Evolutionary conservation across 2,797 vertebrate species (phyloP).

Genomic region (Monodelphis domestica): DNA sequence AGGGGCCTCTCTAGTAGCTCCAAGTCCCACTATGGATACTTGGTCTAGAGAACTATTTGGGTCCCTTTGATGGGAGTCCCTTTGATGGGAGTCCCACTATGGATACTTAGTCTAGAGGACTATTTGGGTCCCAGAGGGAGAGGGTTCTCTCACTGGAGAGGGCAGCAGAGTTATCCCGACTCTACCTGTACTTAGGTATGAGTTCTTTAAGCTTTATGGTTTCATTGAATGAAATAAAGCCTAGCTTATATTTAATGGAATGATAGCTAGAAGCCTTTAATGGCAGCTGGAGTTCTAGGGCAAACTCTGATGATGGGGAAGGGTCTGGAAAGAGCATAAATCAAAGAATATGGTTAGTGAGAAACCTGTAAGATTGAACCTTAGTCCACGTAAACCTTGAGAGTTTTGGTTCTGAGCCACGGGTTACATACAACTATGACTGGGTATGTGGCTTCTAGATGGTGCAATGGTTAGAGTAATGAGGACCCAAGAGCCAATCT

Average conservation of each 20-base stretch:
- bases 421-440: background rate
- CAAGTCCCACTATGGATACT: background rate
- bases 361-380: background rate
- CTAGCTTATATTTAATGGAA: background rate
- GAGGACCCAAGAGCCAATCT: background rate
- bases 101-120: background rate
- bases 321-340: background rate
- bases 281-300: background rate
- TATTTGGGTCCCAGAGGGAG: background rate
- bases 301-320: too few species aligned
- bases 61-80: background rate
- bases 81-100: background rate
- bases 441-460: background rate
- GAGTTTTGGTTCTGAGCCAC: background rate
- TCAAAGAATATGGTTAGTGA: background rate
- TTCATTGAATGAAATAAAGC: background rate
- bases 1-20: too few species aligned
- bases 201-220: background rate
- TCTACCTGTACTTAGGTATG: background rate
- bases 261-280: background rate
- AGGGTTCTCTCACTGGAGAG: background rate
- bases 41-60: background rate
- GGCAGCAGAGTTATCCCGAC: background rate
- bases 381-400: background rate
- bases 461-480: background rate